Evolutionary conservation across 2,113 vertebrate species (phyloP).

Genomic region (Pogona vitticeps): DNA sequence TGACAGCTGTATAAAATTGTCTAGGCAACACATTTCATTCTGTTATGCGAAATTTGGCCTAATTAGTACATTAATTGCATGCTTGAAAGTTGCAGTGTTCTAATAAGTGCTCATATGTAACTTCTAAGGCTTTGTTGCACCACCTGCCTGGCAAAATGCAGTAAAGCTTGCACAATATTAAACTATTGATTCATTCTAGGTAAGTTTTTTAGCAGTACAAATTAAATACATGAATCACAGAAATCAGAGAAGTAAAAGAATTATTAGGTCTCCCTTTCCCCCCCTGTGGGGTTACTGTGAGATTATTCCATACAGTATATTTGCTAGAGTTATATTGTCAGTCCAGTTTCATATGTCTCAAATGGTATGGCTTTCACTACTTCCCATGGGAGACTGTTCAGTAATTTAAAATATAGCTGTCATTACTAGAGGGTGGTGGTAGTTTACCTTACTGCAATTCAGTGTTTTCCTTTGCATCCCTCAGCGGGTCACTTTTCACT

Average conservation of each 20-base stretch:
- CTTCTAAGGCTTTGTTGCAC: conserved; percentile 20
- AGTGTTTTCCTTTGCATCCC: conserved; percentile 31
- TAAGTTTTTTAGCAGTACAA: conserved; percentile 40
- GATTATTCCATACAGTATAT: not conserved
- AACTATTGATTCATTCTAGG: conserved; percentile 43
- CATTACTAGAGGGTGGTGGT: not conserved
- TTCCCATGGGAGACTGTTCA: conserved; percentile 17
- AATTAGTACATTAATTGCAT: conserved; percentile 55
- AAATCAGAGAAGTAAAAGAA: conserved; percentile 29
- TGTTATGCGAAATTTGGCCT: conserved; percentile 31
- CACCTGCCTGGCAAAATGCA: not conserved
- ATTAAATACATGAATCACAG: conserved; percentile 57
- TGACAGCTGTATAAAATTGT: not conserved
- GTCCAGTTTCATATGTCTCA: conserved; percentile 22
- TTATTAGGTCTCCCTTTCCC: conserved; percentile 22
- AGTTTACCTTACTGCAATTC: conserved; percentile 14
- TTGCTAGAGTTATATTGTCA: conserved; percentile 12
- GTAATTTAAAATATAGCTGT: conserved; percentile 7
- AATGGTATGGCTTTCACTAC: conserved; percentile 36
- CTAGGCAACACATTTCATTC: conserved; percentile 24
- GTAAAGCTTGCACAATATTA: conserved; percentile 29
- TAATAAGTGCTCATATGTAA: conserved; percentile 15
- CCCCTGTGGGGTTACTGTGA: conserved; percentile 15
- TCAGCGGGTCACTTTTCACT: conserved; percentile 18
- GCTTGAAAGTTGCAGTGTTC: conserved; percentile 44